A percentile compares a stretch with the other conserved stretches of the same genome.
phyloP scores from a whole-genome alignment of 2,113 vertebrate species.

The Dasypus novemcinctus region DNA sequence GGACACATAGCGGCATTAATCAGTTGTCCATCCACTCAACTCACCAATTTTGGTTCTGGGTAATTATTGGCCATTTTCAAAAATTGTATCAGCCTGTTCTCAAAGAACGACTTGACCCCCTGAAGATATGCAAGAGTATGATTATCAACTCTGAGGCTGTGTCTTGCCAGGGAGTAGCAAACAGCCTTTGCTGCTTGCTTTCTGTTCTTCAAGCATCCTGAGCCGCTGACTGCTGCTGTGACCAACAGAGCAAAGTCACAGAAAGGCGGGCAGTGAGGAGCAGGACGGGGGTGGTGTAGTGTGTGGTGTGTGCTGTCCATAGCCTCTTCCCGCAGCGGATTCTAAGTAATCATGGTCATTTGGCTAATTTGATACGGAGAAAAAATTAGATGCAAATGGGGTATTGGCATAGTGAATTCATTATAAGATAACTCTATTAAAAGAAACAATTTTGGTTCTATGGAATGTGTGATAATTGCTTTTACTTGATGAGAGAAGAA shows the following conservation, averaged over 20 bases:
- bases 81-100: neutral
- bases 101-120: neutral
- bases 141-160: neutral
- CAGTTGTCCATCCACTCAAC: neutral
- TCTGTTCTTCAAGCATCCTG: neutral
- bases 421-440: neutral
- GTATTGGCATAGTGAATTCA: neutral
- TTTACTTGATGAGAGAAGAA: neutral
- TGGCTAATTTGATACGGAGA: neutral
- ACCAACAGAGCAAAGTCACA: neutral
- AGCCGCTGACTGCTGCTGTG: neutral
- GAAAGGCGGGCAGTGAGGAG: neutral
- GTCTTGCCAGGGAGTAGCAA: neutral
- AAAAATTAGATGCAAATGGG: neutral
- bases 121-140: neutral
- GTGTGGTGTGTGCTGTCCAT: neutral
- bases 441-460: neutral
- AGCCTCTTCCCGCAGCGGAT: neutral
- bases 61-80: slow-evolving; percentile 28
- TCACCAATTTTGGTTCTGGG: neutral
- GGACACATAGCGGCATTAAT: neutral
- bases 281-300: neutral
- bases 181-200: neutral
- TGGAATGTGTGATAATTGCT: neutral
- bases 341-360: neutral